Percentiles rank a stretch among this genome's conserved stretches.
These are phyloP conservation scores for Geodia barretti DNA, from an alignment of 37 sponge, comb jelly and placozoan species.

Conservation along the genomic window DNA sequence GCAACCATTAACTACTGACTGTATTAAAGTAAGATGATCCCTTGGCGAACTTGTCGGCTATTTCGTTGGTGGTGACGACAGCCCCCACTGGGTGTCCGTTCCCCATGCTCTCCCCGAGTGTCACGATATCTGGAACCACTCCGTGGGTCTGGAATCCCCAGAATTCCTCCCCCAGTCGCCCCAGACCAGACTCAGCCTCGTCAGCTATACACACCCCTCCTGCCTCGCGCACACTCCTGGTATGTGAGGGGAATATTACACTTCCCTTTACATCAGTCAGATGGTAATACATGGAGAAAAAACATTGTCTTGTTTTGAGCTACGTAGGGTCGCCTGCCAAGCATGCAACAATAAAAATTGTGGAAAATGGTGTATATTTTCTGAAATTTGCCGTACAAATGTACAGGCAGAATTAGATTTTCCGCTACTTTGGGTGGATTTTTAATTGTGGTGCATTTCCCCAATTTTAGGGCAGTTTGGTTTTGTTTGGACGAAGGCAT, in stretches of 20 bases:
- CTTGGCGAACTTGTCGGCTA: slow-evolving; percentile 63
- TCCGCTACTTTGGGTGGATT: no score
- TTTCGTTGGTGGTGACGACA: slow-evolving; percentile 58
- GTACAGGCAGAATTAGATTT: no score
- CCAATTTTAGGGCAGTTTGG: no score
- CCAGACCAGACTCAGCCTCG: slow-evolving; percentile 87
- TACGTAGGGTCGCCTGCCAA: no score
- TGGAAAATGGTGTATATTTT: no score
- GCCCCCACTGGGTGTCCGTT: slow-evolving; percentile 81
- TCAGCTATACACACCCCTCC: slow-evolving; percentile 75
- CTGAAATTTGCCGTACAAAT: no score
- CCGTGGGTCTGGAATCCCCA: slow-evolving; percentile 80
- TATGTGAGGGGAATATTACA: background rate
- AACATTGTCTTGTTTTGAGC: no score
- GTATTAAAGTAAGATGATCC: slow-evolving; percentile 75
- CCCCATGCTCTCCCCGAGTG: slow-evolving; percentile 88
- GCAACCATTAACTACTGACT: slow-evolving; percentile 45
- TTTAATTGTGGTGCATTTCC: no score
- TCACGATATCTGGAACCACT: slow-evolving; percentile 86
- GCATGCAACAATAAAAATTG: no score
- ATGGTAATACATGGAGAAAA: no score
- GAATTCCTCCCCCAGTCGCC: slow-evolving; percentile 67
- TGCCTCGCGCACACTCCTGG: background rate
- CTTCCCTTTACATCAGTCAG: background rate
- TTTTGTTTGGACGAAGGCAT: no score